Evolutionary conservation across 2,888 invertebrate genomes (phyloP).

Genomic region (Drosophila antonietae): DNA sequence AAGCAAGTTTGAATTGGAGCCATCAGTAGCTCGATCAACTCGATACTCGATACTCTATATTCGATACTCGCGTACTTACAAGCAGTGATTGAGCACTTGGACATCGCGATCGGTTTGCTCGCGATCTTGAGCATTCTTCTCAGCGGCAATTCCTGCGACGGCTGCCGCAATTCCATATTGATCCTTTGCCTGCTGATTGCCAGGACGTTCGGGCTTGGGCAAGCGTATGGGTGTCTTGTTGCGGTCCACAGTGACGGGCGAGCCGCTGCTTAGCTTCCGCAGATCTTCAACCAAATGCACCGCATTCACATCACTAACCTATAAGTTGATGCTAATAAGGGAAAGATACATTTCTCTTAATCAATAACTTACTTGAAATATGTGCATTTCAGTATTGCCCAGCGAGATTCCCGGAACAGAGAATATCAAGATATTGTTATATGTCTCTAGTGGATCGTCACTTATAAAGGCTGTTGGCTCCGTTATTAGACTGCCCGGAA

Average conservation of each 20-base stretch:
- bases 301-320: conserved; percentile 92
- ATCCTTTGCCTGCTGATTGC: conserved; percentile 72
- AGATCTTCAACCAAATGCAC: conserved; percentile 94
- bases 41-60: no score
- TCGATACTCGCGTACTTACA: conserved; percentile 81
- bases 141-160: conserved; percentile 86
- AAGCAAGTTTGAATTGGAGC: no score
- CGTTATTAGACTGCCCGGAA: conserved; percentile 95
- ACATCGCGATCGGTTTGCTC: conserved; percentile 98
- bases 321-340: background rate
- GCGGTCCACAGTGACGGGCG: conserved; percentile 86
- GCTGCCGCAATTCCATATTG: conserved; percentile 82
- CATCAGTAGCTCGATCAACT: no score
- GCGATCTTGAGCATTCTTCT: conserved; percentile 93
- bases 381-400: conserved; percentile 96
- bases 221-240: conserved; percentile 73
- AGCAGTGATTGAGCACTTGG: conserved; percentile 97
- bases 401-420: conserved; percentile 91
- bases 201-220: conserved; percentile 61
- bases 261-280: conserved; percentile 88
- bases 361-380: conserved; percentile 89
- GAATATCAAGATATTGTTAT: conserved; percentile 99
- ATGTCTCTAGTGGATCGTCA: conserved; percentile 97
- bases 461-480: conserved; percentile 98
- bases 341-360: background rate